Evolutionary conservation across 2,888 invertebrate species (phyloP).

Genomic region (Drosophila barbarae): DNA sequence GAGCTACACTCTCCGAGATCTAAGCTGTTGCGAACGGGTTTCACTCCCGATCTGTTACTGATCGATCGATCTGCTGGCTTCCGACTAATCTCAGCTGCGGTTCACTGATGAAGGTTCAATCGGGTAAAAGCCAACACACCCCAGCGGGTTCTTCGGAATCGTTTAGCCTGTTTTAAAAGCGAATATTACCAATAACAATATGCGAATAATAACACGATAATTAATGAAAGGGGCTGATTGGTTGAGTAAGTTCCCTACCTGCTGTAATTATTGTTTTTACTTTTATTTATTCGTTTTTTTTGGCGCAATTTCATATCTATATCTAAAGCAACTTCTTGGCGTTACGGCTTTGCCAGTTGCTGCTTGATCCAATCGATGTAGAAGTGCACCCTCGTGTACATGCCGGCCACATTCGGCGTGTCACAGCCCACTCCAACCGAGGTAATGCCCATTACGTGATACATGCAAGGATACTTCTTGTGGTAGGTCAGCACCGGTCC

Average conservation of each 20-base stretch:
- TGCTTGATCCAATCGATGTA: slow-evolving; percentile 70
- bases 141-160: neutral
- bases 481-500: slow-evolving; percentile 70
- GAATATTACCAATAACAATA: neutral
- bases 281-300: neutral
- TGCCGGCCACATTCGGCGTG: slow-evolving; percentile 60
- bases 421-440: slow-evolving; percentile 65
- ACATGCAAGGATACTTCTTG: slow-evolving; percentile 64
- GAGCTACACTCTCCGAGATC: slow-evolving; percentile 1
- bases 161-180: neutral
- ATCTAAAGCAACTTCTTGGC: neutral
- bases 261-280: neutral
- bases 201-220: slow-evolving; percentile 10
- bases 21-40: slow-evolving; percentile 24
- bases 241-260: neutral
- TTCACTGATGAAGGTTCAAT: slow-evolving; percentile 3
- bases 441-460: slow-evolving; percentile 67
- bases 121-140: slow-evolving; percentile 19
- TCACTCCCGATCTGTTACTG: slow-evolving; percentile 7
- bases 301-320: neutral
- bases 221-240: neutral
- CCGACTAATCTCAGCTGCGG: neutral
- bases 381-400: slow-evolving; percentile 68
- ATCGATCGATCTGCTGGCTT: slow-evolving; percentile 3
- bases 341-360: slow-evolving; percentile 29